Base-by-base conservation (phyloP, 2,888 invertebrate species). In the Andricus quercusramuli region DNA sequence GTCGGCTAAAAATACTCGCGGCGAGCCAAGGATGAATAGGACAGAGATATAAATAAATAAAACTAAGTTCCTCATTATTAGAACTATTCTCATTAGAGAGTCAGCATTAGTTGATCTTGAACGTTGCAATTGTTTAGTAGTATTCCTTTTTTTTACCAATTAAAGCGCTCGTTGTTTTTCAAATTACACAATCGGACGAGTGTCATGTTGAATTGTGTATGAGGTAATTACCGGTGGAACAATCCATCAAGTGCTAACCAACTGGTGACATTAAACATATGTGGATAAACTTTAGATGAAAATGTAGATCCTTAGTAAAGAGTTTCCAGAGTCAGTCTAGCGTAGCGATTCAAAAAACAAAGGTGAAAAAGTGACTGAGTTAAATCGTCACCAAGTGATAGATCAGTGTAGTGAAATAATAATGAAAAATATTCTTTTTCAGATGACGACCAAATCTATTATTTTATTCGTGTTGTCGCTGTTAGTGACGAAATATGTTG, bases 11-110 rank as follows among this genome's bases (percentile, higher is more conserved):
- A 90, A 92, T 92, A 92, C 86, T 86, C 85, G 83, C 82, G 81
- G 85, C 90, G 86, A 85, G 85, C 90, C 90, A 92, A 92, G 92
- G 91, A 91, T 91, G 89, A 90, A 90, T 90, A 88, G 89, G 88
- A 88, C 89, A 88, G 85, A 85, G 87, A 88, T 91, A 90, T 89
- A 90, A 90, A 90, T 90, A 90, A 90, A 83, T 85, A 88, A 88
- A 85, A 86, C 79, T 82, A 83, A 83, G 79, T 82, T 82, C 77
- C 80, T 80, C 37, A 67, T 82, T 80, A 83, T 79, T 59, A 80
- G 56, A 82, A 78, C 37, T 84, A 22, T 78, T 82, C 77, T 77
- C 82, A 79, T 84, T 80, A 80, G 41, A 80, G 51, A 74, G 62
- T 68, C 37, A 82, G 44, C 41, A 79, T 62, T 44, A 70, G 37